Evolutionary conservation across 2,888 invertebrate species (phyloP), one percentile per base, ranked within the genome.

Genomic region (Dendrolimus pini): DNA sequence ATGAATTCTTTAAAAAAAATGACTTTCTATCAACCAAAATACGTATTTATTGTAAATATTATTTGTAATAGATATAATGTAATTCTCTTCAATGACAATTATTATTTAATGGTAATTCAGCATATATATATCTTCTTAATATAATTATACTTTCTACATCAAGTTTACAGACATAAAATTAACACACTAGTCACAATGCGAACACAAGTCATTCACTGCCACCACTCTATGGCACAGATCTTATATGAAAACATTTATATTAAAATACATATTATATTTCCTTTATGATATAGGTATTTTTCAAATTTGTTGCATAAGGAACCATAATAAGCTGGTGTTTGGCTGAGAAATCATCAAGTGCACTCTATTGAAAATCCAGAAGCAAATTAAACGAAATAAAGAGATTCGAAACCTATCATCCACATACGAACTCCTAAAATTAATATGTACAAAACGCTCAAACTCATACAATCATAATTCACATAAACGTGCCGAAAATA

Each of bases 391-490:
- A 78, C 71, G 74, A 79, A 74, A 71, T 74, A 75, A 80, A 81
- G 89, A 90, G 89, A 90, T 90, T 90, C 89, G 84, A 82, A 83
- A 85, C 83, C 85, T 83, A 87, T 83, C 85, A 87, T 87, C 83
- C 85, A 47, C 47, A 85, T 79, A 80, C 82, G 80, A 82, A 84
- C 82, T 78, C 87, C 85, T 88, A 87, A 89, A 89, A 88, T 10
- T 83, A 87, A 89, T 90, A 90, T 90, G 74, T 90, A 90, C 89
- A 90, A 80, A 87, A 81, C 83, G 75, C 80, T 82, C 84, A 77
- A 87, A 85, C 83, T 77, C 83, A 87, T 85, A 85, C 86, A 86
- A 83, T 71, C 74, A 75, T 9, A 84, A 81, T 77, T 74, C 80
- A 77, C 77, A 75, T 62, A 74, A 72, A 66, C 71, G 70, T 72